Conservation (phyloP, 2,888 invertebrate genomes). For the Drosophila fungiperda region DNA sequence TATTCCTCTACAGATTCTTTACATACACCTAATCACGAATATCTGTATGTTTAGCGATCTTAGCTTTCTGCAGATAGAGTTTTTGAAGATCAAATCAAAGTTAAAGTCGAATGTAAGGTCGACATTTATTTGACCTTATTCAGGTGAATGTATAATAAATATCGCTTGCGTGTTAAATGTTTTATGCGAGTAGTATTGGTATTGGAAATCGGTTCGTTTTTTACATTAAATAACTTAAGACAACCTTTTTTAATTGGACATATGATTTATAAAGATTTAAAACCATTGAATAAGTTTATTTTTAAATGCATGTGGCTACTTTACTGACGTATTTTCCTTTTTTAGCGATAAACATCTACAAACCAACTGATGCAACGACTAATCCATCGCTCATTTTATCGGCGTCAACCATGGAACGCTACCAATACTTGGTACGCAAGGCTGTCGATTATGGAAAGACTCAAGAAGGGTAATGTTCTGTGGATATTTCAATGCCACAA, state of each 20-base stretch:
- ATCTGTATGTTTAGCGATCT: conserved; percentile 6
- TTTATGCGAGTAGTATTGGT: background rate
- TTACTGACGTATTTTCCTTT: background rate
- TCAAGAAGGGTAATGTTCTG: conserved; percentile 86
- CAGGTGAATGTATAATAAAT: conserved; percentile 4
- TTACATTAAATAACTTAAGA: background rate
- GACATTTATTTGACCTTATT: conserved; percentile 69
- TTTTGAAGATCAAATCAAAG: conserved; percentile 72
- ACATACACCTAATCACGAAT: background rate
- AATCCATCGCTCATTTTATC: conserved; percentile 98
- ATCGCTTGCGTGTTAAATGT: background rate
- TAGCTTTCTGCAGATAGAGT: background rate
- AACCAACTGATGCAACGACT: conserved; percentile 99
- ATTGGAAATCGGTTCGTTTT: background rate
- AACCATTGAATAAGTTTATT: background rate
- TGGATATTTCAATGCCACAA: background rate
- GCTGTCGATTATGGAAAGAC: conserved; percentile 94
- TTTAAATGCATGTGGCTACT: background rate
- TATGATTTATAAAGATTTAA: background rate
- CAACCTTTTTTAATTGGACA: background rate
- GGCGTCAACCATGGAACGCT: conserved; percentile 97
- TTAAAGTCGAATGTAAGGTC: conserved; percentile 53
- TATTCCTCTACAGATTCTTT: background rate
- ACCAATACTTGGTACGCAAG: conserved; percentile 94
- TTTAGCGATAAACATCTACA: conserved; percentile 97